Conservation (phyloP, 1,140 invertebrate genomes). For the Apocrypta bakeri region DNA sequence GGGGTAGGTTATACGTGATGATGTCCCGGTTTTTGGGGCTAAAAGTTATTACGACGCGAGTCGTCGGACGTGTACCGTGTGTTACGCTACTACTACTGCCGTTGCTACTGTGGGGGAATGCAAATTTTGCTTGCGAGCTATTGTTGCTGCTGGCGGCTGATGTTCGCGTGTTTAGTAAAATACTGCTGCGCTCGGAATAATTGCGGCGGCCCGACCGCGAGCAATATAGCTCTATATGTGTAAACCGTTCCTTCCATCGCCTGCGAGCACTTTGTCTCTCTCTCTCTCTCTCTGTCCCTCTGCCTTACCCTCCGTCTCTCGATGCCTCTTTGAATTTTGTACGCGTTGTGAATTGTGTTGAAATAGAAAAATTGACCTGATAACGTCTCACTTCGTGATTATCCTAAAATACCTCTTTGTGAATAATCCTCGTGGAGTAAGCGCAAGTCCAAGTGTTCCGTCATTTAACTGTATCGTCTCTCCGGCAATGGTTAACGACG, state of each 20-base stretch:
- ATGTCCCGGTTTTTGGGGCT: background rate
- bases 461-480: slow-evolving; percentile 70
- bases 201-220: background rate
- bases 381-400: background rate
- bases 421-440: slow-evolving; percentile 70
- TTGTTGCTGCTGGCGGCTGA: background rate
- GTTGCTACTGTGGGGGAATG: background rate
- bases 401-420: slow-evolving; percentile 63
- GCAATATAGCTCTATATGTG: background rate
- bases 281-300: too few species aligned
- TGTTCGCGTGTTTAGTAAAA: slow-evolving; percentile 1
- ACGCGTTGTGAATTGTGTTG: background rate
- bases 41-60: background rate
- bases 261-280: too few species aligned
- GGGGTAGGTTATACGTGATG: background rate
- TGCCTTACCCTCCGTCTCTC: too few species aligned
- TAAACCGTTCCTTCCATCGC: background rate
- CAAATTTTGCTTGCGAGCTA: background rate
- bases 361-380: too few species aligned
- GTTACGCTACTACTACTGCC: background rate
- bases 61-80: background rate
- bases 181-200: background rate
- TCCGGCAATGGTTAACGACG: slow-evolving; percentile 69
- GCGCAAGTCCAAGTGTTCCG: slow-evolving; percentile 70
- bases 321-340: too few species aligned